Conservation (phyloP, 2,113 vertebrate genomes). For the Syngnathus typhle region DNA sequence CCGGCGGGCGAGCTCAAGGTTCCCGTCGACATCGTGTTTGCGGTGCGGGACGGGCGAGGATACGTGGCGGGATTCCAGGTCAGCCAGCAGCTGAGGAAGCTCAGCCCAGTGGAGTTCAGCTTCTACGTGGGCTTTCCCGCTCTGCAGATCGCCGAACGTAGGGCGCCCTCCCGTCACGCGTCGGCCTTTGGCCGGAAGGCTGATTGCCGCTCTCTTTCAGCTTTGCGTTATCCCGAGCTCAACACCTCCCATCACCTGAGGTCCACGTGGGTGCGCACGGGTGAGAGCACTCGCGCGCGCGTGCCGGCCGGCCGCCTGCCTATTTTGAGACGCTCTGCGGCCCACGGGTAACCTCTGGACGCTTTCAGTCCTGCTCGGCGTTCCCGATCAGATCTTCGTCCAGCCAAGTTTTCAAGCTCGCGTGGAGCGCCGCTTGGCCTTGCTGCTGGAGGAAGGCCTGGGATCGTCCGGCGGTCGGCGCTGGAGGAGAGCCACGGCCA, state of each 20-base stretch:
- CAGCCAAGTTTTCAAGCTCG: slow-evolving; percentile 87
- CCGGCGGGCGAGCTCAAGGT: slow-evolving; percentile 64
- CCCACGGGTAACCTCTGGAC: no score
- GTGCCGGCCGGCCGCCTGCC: no score
- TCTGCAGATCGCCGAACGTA: slow-evolving; percentile 90
- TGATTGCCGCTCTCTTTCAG: slow-evolving; percentile 52
- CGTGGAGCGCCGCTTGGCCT: slow-evolving; percentile 88
- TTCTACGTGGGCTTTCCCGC: slow-evolving; percentile 91
- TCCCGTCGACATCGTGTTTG: slow-evolving; percentile 83
- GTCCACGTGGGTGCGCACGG: slow-evolving; percentile 93
- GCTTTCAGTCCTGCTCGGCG: slow-evolving; percentile 76
- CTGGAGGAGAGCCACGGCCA: slow-evolving; percentile 81
- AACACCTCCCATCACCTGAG: slow-evolving; percentile 85
- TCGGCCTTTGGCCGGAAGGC: no score
- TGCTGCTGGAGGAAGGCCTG: slow-evolving; percentile 83
- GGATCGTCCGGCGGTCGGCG: slow-evolving; percentile 68
- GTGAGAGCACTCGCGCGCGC: slow-evolving; percentile 57
- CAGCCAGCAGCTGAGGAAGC: slow-evolving; percentile 83
- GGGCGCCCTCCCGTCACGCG: slow-evolving; percentile 33
- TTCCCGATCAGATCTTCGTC: slow-evolving; percentile 78
- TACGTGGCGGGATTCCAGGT: slow-evolving; percentile 82
- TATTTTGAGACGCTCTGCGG: no score
- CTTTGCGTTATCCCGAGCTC: slow-evolving; percentile 90
- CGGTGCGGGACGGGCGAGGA: slow-evolving; percentile 67
- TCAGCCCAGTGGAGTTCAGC: slow-evolving; percentile 92